These are phyloP conservation scores for Atherinosoma microstoma DNA, from an alignment of 2,797 vertebrate species.

Conservation along the genomic window DNA sequence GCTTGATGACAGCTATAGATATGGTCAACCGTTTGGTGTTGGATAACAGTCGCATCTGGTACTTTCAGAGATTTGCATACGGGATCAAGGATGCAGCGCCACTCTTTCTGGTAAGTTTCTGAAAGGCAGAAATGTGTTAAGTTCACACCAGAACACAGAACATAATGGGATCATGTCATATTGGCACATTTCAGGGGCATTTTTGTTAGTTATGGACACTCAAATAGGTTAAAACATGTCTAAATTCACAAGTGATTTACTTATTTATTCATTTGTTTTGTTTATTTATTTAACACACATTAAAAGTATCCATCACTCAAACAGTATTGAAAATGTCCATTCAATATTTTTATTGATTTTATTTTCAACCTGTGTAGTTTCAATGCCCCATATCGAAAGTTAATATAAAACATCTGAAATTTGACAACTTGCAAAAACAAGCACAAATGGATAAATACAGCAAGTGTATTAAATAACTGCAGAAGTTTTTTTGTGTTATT, in stretches of 20 bases:
- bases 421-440: too few relatives aligned
- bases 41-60: constrained; percentile 67
- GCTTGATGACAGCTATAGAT: constrained; percentile 80
- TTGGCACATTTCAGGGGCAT: background rate
- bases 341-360: background rate
- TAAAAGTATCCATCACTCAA: background rate
- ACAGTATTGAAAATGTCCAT: background rate
- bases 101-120: constrained; percentile 76
- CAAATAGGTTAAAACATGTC: background rate
- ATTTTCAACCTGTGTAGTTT: background rate
- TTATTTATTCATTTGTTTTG: too few relatives aligned
- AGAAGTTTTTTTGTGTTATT: too few relatives aligned
- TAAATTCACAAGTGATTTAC: too few relatives aligned
- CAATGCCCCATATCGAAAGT: too few relatives aligned
- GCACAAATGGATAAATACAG: too few relatives aligned
- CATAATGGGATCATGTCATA: background rate
- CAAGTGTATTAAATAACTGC: too few relatives aligned
- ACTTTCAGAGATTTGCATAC: constrained; percentile 76
- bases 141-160: too few relatives aligned
- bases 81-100: constrained; percentile 80
- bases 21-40: constrained; percentile 76
- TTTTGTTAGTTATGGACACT: background rate
- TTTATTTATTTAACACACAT: too few relatives aligned
- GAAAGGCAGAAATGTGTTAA: background rate
- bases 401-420: too few relatives aligned